Percentiles rank a stretch among this genome's conserved stretches.
These are phyloP conservation scores for Dicycla oo DNA, from an alignment of 2,888 invertebrate genomes.

Conservation along the genomic window DNA sequence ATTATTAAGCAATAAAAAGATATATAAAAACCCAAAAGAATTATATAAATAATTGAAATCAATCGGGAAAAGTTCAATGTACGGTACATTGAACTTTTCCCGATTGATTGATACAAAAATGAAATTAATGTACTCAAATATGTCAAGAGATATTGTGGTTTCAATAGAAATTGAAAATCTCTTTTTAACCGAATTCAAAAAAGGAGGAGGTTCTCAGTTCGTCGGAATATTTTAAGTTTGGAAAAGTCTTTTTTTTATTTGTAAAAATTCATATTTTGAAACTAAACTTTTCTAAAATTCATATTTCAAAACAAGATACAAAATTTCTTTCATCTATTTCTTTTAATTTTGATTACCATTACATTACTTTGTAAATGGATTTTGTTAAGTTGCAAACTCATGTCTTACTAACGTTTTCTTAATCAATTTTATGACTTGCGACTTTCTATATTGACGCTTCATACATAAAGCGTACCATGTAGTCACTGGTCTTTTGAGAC, in stretches of 20 bases:
- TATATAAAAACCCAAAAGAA: background rate
- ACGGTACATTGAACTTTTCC: no score
- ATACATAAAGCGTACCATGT: conserved; percentile 28
- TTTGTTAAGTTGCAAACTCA: conserved; percentile 38
- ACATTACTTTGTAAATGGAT: conserved; percentile 1
- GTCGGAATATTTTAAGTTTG: no score
- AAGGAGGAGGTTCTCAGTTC: no score
- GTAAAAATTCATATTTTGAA: background rate
- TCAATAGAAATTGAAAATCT: background rate
- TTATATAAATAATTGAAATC: background rate
- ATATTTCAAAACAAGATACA: background rate
- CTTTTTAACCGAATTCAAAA: no score
- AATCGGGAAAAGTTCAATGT: no score
- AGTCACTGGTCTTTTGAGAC: conserved; percentile 4
- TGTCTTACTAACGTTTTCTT: conserved; percentile 13
- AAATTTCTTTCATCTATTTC: background rate
- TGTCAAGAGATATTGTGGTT: background rate
- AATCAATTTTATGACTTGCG: conserved; percentile 53
- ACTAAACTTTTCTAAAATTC: background rate
- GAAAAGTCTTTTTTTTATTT: no score
- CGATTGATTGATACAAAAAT: background rate
- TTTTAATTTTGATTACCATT: conserved; percentile 12
- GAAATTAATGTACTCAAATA: background rate
- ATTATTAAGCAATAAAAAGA: conserved; percentile 21
- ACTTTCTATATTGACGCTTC: conserved; percentile 31